phyloP scores from a whole-genome alignment of 2,888 invertebrate genomes.

The Opisthograptis luteolata region DNA sequence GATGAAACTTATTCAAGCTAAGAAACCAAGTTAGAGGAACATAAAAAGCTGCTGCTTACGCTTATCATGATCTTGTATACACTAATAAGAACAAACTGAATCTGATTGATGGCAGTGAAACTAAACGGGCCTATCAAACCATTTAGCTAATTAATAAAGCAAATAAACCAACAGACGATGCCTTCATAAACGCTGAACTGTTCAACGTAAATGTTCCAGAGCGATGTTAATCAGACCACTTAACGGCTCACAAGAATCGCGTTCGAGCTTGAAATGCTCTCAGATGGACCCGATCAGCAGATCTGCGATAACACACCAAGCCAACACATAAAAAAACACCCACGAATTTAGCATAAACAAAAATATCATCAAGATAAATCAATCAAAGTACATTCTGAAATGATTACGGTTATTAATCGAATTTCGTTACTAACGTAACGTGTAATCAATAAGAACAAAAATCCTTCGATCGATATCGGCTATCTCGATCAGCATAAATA shows the following conservation, averaged over 20 bases:
- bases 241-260: slow-evolving; percentile 58
- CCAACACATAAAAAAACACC: slow-evolving; percentile 37
- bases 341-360: slow-evolving; percentile 37
- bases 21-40: not conserved
- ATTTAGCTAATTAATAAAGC: slow-evolving; percentile 37
- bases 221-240: slow-evolving; percentile 64
- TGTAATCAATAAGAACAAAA: slow-evolving; percentile 49
- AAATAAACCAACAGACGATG: slow-evolving; percentile 32
- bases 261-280: slow-evolving; percentile 53
- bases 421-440: slow-evolving; percentile 47
- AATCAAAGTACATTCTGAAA: slow-evolving; percentile 36
- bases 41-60: slow-evolving; percentile 11
- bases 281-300: slow-evolving; percentile 51
- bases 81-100: slow-evolving; percentile 25
- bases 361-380: slow-evolving; percentile 38
- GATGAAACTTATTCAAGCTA: not conserved
- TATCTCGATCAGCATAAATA: slow-evolving; percentile 72
- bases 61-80: slow-evolving; percentile 18
- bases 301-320: slow-evolving; percentile 50
- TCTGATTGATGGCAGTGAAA: slow-evolving; percentile 29
- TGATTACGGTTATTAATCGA: slow-evolving; percentile 49
- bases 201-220: slow-evolving; percentile 58
- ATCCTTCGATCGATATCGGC: slow-evolving; percentile 34
- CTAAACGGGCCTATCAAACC: slow-evolving; percentile 34
- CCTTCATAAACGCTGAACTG: slow-evolving; percentile 47